phyloP scores from a whole-genome alignment of 64 coral and sea anemone genomes.

The Platygyra sinensis region DNA sequence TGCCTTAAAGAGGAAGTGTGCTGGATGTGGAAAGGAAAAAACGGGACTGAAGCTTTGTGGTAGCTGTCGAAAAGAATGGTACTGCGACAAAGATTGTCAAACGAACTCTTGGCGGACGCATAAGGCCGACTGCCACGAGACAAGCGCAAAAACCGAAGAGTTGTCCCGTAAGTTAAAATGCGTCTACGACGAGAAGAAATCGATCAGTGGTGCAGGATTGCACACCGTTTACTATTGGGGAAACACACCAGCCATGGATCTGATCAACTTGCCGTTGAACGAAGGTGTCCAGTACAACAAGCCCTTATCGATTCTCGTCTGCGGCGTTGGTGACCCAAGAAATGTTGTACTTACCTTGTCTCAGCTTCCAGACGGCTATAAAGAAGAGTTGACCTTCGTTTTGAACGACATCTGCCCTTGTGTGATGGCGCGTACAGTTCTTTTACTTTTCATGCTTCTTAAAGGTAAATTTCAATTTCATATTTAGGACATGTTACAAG shows the following conservation, averaged over 20 bases:
- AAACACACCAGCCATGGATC: conserved; percentile 30
- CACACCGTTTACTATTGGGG: conserved; percentile 53
- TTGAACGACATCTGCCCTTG: conserved; percentile 64
- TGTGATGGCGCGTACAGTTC: conserved; percentile 52
- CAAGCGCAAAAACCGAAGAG: not conserved
- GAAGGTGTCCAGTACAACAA: conserved; percentile 21
- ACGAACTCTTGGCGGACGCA: conserved; percentile 15
- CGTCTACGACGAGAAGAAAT: too few relatives aligned
- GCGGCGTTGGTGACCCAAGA: conserved; percentile 59
- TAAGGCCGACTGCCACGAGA: conserved; percentile 19
- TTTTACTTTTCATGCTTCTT: conserved; percentile 46
- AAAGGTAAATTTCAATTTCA: conserved; percentile 14
- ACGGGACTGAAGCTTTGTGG: conserved; percentile 15
- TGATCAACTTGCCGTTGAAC: conserved; percentile 55
- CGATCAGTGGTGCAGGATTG: not conserved
- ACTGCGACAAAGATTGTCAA: conserved; percentile 40
- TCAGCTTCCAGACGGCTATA: conserved; percentile 30
- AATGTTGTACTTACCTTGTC: conserved; percentile 37
- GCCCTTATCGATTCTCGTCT: conserved; percentile 37
- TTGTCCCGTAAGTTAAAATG: not conserved
- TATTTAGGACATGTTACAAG: too few relatives aligned
- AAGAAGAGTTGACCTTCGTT: conserved; percentile 38
- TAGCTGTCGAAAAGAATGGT: conserved; percentile 42
- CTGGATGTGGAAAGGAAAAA: conserved; percentile 23
- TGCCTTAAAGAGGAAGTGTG: not conserved